Base-by-base conservation (phyloP, 2,797 vertebrate species). In the Microchirus variegatus region DNA sequence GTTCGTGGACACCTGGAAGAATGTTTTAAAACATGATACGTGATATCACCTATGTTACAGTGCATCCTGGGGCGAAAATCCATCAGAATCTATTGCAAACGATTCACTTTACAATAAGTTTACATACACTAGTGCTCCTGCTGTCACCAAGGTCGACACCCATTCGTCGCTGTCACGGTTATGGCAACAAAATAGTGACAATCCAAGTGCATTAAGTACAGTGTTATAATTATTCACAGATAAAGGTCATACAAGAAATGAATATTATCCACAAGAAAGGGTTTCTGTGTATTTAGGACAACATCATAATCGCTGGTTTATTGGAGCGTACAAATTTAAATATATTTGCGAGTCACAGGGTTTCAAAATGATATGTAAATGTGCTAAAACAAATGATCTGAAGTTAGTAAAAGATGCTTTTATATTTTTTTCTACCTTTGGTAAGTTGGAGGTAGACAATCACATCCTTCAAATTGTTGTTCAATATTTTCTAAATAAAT, bases 171-270 rank as follows among this genome's bases (percentile, higher is more conserved):
- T 63, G 44, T 66, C 62, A 78, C 38, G 68, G 54, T 40, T 72
- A n/a, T n/a, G 40, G 50, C 71, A 61, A 77, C 54, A 58, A 68
- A 68, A 60, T 42, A 63, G 36, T 53, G 22, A 46, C 57, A 63
- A 53, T 76, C 58, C 58, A 82, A 86, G 76, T 86, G 80, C 81
- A 88, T 80, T 71, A 74, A 81, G 65, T 78, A 81, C 60, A 79
- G 70, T 45, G 56, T 50, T 40, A 53, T n/a, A n/a, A n/a, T 67
- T 61, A 83, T 80, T 85, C 78, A 88, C 73, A 86, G 41, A 76
- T 64, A 60, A 57, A 75, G 40, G 66, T 83, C 53, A 76, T 65
- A 76, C 22, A 72, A 60, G 46, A 57, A 73, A 65, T 36, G 55
- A 53, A 65, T 68, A 48, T 53, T 67, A 63, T 59, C 19, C 38